Conservation (phyloP, 2,888 invertebrate species). For the Fragum sueziense region DNA sequence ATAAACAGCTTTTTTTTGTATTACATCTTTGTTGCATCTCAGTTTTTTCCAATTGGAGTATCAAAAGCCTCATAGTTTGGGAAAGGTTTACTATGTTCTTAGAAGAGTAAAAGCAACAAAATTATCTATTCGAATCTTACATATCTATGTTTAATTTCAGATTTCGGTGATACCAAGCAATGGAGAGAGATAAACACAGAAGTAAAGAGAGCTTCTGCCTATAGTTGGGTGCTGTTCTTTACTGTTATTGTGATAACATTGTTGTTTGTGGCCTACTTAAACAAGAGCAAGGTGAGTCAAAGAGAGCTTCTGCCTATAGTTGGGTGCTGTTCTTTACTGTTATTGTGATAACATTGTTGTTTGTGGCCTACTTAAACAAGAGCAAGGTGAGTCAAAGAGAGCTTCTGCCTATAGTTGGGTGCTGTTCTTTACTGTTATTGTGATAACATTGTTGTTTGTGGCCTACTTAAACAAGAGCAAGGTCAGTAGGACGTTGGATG, state of each 20-base stretch:
- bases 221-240: slow-evolving; percentile 15
- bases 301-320: not conserved
- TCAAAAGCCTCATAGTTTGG: too few species aligned
- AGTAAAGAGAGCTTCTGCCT: not conserved
- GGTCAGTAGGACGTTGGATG: too few species aligned
- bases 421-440: slow-evolving; percentile 1
- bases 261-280: not conserved
- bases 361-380: slow-evolving; percentile 4
- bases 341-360: not conserved
- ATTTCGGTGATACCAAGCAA: not conserved
- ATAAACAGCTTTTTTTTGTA: too few species aligned
- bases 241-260: not conserved
- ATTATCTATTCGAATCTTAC: not conserved
- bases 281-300: slow-evolving; percentile 7
- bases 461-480: not conserved
- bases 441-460: slow-evolving; percentile 2
- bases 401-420: slow-evolving; percentile 9
- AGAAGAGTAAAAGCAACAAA: not conserved
- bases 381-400: slow-evolving; percentile 4
- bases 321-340: slow-evolving; percentile 17
- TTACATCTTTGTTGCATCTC: too few species aligned
- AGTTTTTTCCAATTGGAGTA: too few species aligned
- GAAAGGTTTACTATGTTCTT: too few species aligned
- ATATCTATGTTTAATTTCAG: slow-evolving; percentile 79
- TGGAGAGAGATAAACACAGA: not conserved